Evolutionary conservation across 2,797 vertebrate genomes (phyloP), one percentile per base, ranked within the genome.

Genomic region (Nyctibius grandis): DNA sequence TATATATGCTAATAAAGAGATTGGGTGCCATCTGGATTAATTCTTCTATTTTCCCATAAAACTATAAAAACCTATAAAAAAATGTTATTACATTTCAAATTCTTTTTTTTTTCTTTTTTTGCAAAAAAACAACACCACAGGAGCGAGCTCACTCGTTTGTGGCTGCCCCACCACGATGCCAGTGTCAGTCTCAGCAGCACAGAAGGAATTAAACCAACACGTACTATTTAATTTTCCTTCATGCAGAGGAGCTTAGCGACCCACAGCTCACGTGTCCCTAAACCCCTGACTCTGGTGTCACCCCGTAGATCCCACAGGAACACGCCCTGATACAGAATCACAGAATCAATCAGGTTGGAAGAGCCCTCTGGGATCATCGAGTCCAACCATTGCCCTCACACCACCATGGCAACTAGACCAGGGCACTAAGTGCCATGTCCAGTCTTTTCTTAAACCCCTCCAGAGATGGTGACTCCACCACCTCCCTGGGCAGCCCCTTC

Each of bases 71-170:
- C 6, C n/a, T 48, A 19, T 68, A 51, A 81, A 82, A 88, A 64
- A 38, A 10, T 75, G 21, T 28, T 75, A 68, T 86, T 80, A 34
- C 20, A 19, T 63, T 78, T 84, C 19, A 45, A 7, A 7, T 44
- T 5, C 8, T 21, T 54, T 54, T 54, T 19, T 33, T 33, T 54
- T 19, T 21, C n/a, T 20, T 29, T 67, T 79, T 54, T 1, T 9
- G 22, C 13, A 31, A 38, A 23, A 48, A 61, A 61, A 9, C 15
- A 14, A 4, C 60, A 8, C 17, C 45, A 18, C 28, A 44, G 86
- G 69, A 59, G 7, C 1, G 0, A 31, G n/a, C n/a, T 40, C 8
- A 21, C 19, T 29, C 5, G 0, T 42, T 48, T 8, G 3, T 0
- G 1, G 1, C 38, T 36, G 63, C 34, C 63, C 47, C 63, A 28